Base-by-base conservation (phyloP, 2,797 vertebrate species). In the Antrozous pallidus region DNA sequence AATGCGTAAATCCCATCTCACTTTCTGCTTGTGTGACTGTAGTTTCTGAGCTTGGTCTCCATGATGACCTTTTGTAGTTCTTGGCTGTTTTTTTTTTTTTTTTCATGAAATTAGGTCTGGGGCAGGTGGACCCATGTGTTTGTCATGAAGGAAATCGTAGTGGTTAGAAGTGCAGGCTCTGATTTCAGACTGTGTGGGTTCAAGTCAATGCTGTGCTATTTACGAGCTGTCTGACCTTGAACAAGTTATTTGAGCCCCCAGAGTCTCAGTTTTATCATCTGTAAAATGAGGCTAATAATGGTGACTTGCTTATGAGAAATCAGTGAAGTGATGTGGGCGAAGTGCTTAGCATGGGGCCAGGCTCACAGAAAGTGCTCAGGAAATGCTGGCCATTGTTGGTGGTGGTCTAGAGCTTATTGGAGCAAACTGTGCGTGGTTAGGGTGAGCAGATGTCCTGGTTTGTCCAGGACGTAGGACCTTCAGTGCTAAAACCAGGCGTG, bases 221-320 rank as follows among this genome's bases (percentile, higher is more conserved):
- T 42, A 38, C 9, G 63, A 58, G 28, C 42, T 17, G 6, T 31
- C 49, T 56, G 90, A 96, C 73, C 47, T 77, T 61, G 73, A 87
- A 36, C 20, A 82, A 12, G 54, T 56, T 56, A 33, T 20, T 61
- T 67, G 71, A 82, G 49, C 16, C 42, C 45, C 51, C n/a, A 6
- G 20, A 77, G 42, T 69, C 77, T 94, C 77, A 38, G 6, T 80
- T 58, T 91, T 88, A 31, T 83, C 22, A 33, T 89, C 92, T 96
- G 40, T 80, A 94, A 94, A 94, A 88, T 96, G 84, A 94, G 47
- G 90, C 47, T 91, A 49, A 38, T 83, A 73, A 31, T 10, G 36
- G 70, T 61, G 22, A 54, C 51, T 86, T 84, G 61, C 56, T 51
- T 61, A 8, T 80, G 61, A 83, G 67, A 77, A 78, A 71, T 87